A percentile compares a stretch with the other conserved stretches of the same genome.
Conservation (phyloP, 2,797 vertebrate genomes). For the Thalassophryne amazonica region DNA sequence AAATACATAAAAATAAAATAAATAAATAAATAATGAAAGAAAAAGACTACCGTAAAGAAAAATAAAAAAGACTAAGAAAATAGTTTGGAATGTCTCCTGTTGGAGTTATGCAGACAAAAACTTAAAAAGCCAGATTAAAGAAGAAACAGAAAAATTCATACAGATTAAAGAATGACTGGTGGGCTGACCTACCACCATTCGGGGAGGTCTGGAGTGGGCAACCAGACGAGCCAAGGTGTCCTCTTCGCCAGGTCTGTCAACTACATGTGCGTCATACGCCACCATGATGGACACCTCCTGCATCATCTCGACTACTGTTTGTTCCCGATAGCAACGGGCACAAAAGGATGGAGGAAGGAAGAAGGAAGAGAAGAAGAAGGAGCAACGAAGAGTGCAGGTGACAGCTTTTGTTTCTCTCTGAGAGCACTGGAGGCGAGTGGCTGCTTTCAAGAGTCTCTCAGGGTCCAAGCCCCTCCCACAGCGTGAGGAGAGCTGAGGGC, state of each 20-base stretch:
- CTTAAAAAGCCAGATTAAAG: not conserved
- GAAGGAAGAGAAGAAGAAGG: constrained; percentile 6
- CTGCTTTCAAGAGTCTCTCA: constrained; percentile 60
- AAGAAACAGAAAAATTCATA: not conserved
- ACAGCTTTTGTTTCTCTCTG: constrained; percentile 53
- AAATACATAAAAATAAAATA: not conserved
- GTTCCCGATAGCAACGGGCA: constrained; percentile 16
- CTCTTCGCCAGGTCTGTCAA: constrained; percentile 89
- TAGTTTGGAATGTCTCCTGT: not conserved
- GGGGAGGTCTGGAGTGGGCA: constrained; percentile 90
- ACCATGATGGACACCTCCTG: constrained; percentile 95
- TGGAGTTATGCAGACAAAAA: not conserved
- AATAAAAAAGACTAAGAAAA: not conserved
- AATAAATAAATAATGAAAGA: not conserved
- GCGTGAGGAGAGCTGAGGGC: constrained; percentile 13
- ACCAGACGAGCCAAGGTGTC: constrained; percentile 89
- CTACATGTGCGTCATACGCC: constrained; percentile 94
- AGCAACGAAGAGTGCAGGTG: constrained; percentile 37
- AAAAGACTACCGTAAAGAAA: not conserved
- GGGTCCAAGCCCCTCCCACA: constrained; percentile 56
- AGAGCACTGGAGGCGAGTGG: constrained; percentile 37
- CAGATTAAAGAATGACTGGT: not conserved
- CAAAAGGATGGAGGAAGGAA: constrained; percentile 7
- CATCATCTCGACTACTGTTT: constrained; percentile 86
- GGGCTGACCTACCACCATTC: constrained; percentile 86